Evolutionary conservation across 30 jellyfish, hydroid and myxozoan species (phyloP).

Genomic region (Cassiopea xamachana): DNA sequence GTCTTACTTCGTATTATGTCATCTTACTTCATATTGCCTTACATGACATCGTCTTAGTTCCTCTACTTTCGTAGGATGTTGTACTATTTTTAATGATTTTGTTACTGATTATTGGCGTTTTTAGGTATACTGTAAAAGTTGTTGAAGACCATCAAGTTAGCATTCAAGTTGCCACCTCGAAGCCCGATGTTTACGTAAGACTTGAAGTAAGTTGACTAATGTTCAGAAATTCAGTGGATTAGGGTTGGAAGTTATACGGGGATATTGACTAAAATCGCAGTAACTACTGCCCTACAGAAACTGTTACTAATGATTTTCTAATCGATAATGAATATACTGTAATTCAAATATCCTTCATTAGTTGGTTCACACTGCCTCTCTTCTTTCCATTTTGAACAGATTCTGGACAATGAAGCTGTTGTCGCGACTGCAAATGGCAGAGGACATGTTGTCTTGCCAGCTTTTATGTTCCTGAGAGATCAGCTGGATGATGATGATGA

Average conservation of each 20-base stretch:
- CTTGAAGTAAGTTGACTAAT: conserved; percentile 65
- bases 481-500: conserved; percentile 69
- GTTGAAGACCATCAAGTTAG: conserved; percentile 73
- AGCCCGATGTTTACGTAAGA: conserved; percentile 80
- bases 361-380: neutral
- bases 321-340: neutral
- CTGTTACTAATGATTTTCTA: neutral
- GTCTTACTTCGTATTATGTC: too few species aligned
- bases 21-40: too few species aligned
- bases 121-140: conserved; percentile 79
- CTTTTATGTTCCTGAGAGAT: conserved; percentile 80
- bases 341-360: neutral
- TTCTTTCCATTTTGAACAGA: conserved; percentile 26
- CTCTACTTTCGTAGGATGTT: too few species aligned
- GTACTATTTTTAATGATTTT: neutral
- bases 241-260: neutral
- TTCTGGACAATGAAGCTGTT: conserved; percentile 78
- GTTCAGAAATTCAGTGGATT: neutral
- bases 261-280: too few species aligned
- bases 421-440: conserved; percentile 81
- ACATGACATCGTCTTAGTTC: too few species aligned
- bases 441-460: conserved; percentile 87
- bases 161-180: conserved; percentile 92
- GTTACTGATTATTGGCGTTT: neutral
- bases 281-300: too few species aligned